phyloP scores from a whole-genome alignment of 1,140 invertebrate genomes.

The Kradibia gibbosae region DNA sequence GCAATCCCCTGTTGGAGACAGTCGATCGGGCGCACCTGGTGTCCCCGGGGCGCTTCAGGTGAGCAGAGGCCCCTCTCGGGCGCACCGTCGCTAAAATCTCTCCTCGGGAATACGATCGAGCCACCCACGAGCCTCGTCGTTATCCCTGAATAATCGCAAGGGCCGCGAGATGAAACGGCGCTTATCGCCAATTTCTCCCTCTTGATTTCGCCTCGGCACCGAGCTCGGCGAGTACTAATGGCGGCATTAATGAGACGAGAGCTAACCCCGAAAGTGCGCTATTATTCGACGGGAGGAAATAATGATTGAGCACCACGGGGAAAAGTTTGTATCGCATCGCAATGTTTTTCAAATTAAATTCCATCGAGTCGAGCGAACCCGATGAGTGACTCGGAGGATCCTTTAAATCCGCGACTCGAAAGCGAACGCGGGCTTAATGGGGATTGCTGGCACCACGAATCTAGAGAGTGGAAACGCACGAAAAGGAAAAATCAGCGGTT shows the following conservation, averaged over 20 bases:
- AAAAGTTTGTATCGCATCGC: not conserved
- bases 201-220: not conserved
- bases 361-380: not conserved
- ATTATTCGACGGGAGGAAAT: not conserved
- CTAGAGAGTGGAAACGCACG: not conserved
- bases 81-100: not conserved
- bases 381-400: not conserved
- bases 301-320: not conserved
- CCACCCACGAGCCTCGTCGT: no score
- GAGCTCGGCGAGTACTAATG: not conserved
- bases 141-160: not conserved
- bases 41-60: not conserved
- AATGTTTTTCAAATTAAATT: conserved; percentile 12
- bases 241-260: not conserved
- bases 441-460: no score
- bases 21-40: conserved; percentile 5
- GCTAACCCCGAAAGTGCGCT: not conserved
- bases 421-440: no score
- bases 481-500: not conserved
- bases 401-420: no score
- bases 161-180: not conserved
- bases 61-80: not conserved
- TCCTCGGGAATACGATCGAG: no score
- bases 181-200: not conserved
- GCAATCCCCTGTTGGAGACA: conserved; percentile 4